Conservation (phyloP, 2,113 vertebrate genomes). For the Suricata suricatta region DNA sequence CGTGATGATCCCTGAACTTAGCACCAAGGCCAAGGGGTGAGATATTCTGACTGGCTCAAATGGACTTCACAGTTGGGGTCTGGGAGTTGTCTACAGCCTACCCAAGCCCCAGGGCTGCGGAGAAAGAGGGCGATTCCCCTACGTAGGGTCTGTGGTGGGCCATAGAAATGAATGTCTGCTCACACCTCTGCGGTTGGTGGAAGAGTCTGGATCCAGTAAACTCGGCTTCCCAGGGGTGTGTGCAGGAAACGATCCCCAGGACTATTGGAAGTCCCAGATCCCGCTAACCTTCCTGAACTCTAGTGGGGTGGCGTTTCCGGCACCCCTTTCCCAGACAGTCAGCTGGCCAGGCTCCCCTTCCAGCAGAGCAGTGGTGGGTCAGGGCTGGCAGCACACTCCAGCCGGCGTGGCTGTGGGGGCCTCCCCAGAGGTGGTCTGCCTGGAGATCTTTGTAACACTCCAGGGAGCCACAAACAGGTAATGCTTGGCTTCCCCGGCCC, state of each 20-base stretch:
- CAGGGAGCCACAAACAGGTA: constrained; percentile 40
- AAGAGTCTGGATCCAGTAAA: not conserved
- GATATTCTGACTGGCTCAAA: not conserved
- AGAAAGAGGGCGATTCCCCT: not conserved
- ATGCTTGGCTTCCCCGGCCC: not conserved
- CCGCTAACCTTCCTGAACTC: rapidly evolving
- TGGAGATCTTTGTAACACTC: not conserved
- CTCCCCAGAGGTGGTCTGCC: not conserved
- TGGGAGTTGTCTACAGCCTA: not conserved
- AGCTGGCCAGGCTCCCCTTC: not conserved
- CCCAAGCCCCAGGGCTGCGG: not conserved
- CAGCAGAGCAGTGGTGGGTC: not conserved
- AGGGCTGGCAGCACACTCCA: rapidly evolving
- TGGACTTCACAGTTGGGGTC: not conserved
- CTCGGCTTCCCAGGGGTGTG: not conserved
- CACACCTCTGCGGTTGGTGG: not conserved
- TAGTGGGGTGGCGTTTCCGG: not conserved
- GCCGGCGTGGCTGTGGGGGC: not conserved
- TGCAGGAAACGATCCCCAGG: rapidly evolving
- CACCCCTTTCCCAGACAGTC: not conserved
- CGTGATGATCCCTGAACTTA: not conserved
- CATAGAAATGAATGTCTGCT: rapidly evolving
- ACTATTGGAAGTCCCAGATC: too few relatives aligned
- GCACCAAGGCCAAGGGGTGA: not conserved
- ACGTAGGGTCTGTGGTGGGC: not conserved